Evolutionary conservation across 2,797 vertebrate species (phyloP), one percentile per base, ranked within the genome.

Genomic region (Lepus townsendii): DNA sequence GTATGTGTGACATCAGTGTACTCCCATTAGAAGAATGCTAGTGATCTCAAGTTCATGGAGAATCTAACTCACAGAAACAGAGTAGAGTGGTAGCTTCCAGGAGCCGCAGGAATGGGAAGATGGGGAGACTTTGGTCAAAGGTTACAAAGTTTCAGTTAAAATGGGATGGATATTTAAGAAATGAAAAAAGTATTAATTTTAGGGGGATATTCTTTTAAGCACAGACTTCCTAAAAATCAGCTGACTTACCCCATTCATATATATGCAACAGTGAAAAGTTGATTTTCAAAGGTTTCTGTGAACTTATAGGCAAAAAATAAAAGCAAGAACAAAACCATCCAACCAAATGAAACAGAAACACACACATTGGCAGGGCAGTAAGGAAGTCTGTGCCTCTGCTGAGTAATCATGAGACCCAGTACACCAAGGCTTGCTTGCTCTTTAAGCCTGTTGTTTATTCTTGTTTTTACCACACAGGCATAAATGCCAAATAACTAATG

Each of bases 271-370:
- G 9, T 38, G 54, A 86, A 17, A 24, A 68, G 38, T 68, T 63
- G 16, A n/a, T 57, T 92, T 91, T 92, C 82, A 93, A 88, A 69
- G 57, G 75, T 78, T 83, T 75, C 42, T 66, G 35, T 42, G 35
- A 79, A 84, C 35, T 66, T 50, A 88, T 2, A 84, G 50, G 17
- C n/a, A 69, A 85, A 91, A 80, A 69, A 24, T 50, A 62, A 83
- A 90, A 88, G 71, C 22, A 65, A 93, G 26, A 47, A 3, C 60
- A 76, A 85, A 26, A 26, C 5, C 47, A 92, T 22, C 27, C 22
- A 95, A 69, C 24, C n/a, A 83, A 66, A 14, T 57, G 54, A 57
- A 57, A 14, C 5, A 57, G 14, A 73, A 73, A 30, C 54, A 62
- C 60, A 30, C n/a, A 73, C 7, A 26, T 42, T 27, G 0, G 2